Evolutionary conservation across 2,113 vertebrate genomes (phyloP), one percentile per base, ranked within the genome.

Genomic region (Solenodon paradoxus): DNA sequence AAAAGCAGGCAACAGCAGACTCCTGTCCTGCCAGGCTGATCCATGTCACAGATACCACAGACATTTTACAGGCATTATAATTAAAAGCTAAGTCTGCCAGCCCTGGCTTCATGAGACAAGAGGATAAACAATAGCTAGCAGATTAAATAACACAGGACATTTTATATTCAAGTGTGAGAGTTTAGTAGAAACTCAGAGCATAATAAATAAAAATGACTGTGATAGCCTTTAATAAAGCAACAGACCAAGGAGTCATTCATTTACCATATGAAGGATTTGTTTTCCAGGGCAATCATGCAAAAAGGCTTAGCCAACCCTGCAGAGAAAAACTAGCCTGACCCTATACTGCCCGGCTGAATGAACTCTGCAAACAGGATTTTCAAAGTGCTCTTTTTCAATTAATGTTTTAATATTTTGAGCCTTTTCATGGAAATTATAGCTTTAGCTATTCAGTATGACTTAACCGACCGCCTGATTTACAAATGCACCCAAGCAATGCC

Each of bases 201-300:
- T 96, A 96, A 97, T 97, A 97, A 97, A 97, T 97, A 94, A 96
- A 95, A 96, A 95, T 63, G 66, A 79, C 35, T 28, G 78, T 7
- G 6, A 55, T 95, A 80, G 88, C 77, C 93, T 97, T 96, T 97
- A 96, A 96, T 97, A 97, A 96, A 97, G 96, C 90, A 96, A 92
- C 92, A 96, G 96, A 97, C 94, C 92, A 97, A 97, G 81, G 90
- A 97, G 92, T 49, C 95, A 96, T 97, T 96, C 93, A 88, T 97
- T 97, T 91, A 88, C 93, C 81, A 15, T 95, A 53, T 71, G 90
- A 97, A 97, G 49, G 90, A 96, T 30, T 59, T 95, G 51, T 96
- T 95, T 97, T 97, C 91, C 75, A 42, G 55, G 72, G 57, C 88
- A 96, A 96, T 97, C 97, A 96, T 97, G 95, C 94, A 97, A 97